Evolutionary conservation across 2,113 vertebrate genomes (phyloP).

Genomic region (Eupsittula cactorum): DNA sequence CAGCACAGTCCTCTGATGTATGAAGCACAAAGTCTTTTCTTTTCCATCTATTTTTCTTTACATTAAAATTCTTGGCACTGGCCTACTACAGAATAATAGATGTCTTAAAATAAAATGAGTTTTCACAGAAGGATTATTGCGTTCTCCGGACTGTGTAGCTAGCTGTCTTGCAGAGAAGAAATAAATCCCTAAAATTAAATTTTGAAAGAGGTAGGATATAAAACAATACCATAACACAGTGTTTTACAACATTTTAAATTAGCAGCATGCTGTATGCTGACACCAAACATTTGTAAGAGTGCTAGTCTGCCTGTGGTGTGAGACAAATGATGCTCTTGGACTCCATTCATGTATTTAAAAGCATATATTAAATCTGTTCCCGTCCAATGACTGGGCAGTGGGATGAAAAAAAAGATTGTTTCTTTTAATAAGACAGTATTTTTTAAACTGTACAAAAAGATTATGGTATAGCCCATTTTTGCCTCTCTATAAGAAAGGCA

Average conservation of each 20-base stretch:
- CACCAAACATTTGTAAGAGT: not conserved
- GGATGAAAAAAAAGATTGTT: not conserved
- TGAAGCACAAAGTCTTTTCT: not conserved
- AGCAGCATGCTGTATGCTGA: not conserved
- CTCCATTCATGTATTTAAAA: not conserved
- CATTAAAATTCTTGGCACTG: not conserved
- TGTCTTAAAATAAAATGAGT: not conserved
- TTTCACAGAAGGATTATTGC: not conserved
- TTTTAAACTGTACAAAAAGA: not conserved
- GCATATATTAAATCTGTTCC: not conserved
- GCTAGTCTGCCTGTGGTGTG: not conserved
- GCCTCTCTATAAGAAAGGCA: not conserved
- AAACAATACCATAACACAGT: not conserved
- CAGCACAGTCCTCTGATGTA: not conserved
- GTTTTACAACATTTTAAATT: not conserved
- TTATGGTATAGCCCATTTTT: not conserved
- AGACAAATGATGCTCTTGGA: not conserved
- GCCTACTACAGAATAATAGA: not conserved
- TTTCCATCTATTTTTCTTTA: not conserved
- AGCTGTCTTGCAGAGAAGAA: not conserved
- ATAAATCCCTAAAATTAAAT: not conserved
- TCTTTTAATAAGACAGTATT: not conserved
- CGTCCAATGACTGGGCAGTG: not conserved
- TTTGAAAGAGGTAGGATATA: not conserved
- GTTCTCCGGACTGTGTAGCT: not conserved